Evolutionary conservation across 2,888 invertebrate species (phyloP), one percentile per base, ranked within the genome.

Genomic region (Phragmatobia fuliginosa): DNA sequence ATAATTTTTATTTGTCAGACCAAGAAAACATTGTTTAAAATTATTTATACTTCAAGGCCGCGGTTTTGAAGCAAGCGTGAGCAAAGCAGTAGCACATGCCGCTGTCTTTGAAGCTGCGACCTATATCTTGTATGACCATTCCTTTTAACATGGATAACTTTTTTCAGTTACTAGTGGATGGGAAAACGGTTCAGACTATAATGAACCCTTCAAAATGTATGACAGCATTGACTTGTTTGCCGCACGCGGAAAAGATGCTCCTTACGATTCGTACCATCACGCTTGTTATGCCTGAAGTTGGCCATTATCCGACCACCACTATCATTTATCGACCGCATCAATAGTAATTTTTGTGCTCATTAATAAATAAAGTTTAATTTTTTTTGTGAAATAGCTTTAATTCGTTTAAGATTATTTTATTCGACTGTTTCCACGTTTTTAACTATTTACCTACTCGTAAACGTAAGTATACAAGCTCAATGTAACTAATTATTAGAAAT

Each of bases 161-260:
- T 74, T 82, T 69, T 0, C 83, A 92, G 93, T 67, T 92, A n/a
- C 77, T 89, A 59, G 84, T 91, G 6, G 89, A 91, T 62, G 92
- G 90, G 1, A 81, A 85, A 6, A 71, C 87, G 0, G 86, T 91
- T 0, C 84, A 91, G 74, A 90, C 87, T 72, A 87, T 90, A 18
- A 74, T 87, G 5, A 86, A 81, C 59, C 88, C 90, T 0, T 73
- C 79, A 0, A 82, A 85, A 2, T 82, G 83, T 33, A 85, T 90
- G 81, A 89, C 90, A 0, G 87, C 90, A 3, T 82, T 92, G 21
- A 89, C 87, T 0, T 88, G 88, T 64, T 77, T 91, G 4, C 90
- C 90, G 0, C 84, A 83, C 58, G 72, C 68, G 11, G 85, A 88
- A 2, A 87, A 80, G 52, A 62, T 91, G 0, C 74, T 90, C 2